phyloP scores from a whole-genome alignment of 64 coral and sea anemone genomes.

The Pachyseris speciosa region DNA sequence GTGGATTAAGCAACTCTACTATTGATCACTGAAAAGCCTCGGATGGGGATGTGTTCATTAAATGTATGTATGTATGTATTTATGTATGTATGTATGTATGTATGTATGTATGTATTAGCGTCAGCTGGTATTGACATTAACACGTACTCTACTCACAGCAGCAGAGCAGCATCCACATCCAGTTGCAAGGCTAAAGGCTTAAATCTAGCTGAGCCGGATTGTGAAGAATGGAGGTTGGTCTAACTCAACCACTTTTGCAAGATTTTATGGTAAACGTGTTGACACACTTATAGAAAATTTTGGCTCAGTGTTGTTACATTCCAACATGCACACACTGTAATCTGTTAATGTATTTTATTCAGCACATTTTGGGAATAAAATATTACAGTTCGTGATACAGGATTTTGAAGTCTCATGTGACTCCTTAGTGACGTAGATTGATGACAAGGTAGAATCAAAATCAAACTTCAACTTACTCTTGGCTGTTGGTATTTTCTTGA shows the following conservation, averaged over 20 bases:
- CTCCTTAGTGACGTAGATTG: background rate
- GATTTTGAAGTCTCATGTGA: constrained; percentile 4
- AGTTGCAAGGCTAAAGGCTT: constrained; percentile 4
- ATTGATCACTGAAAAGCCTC: too few species aligned
- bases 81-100: too few species aligned
- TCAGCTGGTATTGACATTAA: constrained; percentile 41
- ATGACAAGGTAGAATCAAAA: constrained; percentile 10
- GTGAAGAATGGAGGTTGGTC: background rate
- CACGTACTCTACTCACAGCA: constrained; percentile 37
- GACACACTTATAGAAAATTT: background rate
- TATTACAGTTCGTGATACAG: background rate
- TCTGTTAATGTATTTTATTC: background rate
- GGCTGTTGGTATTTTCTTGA: too few species aligned
- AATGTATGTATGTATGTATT: too few species aligned
- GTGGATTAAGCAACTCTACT: constrained; percentile 49
- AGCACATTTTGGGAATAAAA: background rate
- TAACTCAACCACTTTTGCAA: background rate
- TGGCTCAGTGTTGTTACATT: background rate
- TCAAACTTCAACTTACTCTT: too few species aligned
- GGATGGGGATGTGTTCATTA: too few species aligned
- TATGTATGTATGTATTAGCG: too few species aligned
- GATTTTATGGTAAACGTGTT: background rate
- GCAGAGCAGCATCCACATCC: constrained; percentile 28
- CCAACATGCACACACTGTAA: background rate
- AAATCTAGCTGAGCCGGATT: background rate